Evolutionary conservation across 1,140 invertebrate genomes (phyloP).

Genomic region (Pristionchus pacificus): DNA sequence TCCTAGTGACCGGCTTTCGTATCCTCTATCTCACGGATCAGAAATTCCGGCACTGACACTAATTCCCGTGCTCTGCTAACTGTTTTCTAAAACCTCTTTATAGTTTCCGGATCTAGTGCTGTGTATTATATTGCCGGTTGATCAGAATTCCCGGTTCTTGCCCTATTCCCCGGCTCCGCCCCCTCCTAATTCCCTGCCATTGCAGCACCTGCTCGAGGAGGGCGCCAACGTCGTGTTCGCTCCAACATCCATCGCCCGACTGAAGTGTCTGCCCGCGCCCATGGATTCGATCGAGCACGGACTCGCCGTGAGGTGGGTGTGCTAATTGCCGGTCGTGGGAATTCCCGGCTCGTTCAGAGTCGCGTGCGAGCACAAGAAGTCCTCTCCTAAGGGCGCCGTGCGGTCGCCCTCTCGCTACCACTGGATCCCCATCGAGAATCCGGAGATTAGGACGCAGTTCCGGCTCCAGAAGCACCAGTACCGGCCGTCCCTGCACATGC

Average conservation of each 20-base stretch:
- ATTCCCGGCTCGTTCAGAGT: too few relatives aligned
- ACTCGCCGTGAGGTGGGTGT: constrained; percentile 33
- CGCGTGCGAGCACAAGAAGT: constrained; percentile 47
- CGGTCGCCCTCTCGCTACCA: constrained; percentile 32
- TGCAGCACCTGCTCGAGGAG: constrained; percentile 52
- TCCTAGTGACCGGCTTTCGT: too few relatives aligned
- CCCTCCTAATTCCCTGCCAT: too few relatives aligned
- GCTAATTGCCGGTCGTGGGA: neutral
- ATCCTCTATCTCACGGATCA: too few relatives aligned
- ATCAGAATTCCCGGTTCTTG: too few relatives aligned
- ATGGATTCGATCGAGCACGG: constrained; percentile 51
- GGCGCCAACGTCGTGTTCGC: constrained; percentile 47
- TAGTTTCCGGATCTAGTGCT: too few relatives aligned
- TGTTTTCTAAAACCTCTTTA: too few relatives aligned
- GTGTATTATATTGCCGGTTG: too few relatives aligned
- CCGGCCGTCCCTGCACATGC: constrained; percentile 30
- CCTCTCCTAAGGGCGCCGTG: constrained; percentile 37
- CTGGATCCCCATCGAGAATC: constrained; percentile 24
- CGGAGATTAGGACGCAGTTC: constrained; percentile 11
- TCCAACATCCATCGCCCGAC: constrained; percentile 36
- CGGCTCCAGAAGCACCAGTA: constrained; percentile 26
- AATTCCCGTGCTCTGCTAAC: too few relatives aligned
- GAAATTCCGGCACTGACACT: too few relatives aligned
- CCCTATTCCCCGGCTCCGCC: too few relatives aligned
- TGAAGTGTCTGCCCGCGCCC: constrained; percentile 48